Evolutionary conservation across 2,888 invertebrate genomes (phyloP), one percentile per base, ranked within the genome.

Genomic region (Campaea margaritaria): DNA sequence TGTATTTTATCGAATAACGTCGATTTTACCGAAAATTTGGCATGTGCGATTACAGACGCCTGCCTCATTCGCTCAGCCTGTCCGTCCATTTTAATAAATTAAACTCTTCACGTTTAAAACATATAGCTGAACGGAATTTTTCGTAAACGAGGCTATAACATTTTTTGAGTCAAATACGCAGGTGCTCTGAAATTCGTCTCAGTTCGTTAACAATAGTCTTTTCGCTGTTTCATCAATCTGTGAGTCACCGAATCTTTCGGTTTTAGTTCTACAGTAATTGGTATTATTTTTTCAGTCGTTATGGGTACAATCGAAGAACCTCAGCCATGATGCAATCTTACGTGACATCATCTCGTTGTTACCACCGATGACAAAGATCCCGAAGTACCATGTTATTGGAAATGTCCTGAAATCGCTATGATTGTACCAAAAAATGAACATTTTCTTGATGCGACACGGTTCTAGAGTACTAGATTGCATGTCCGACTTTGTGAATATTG

Each of bases 261-360:
- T 38, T 38, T 48, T 21, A 9, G 7, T 31, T 31, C 1, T 43
- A 15, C 42, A 15, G 47, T 58, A 58, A 53, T 58, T 58, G 48
- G 31, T 48, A 43, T n/a, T n/a, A n/a, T 48, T 58, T 58, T 58
- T 58, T 58, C 48, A 48, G 58, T 12, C 8, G n/a, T 13, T 16
- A 41, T 83, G 82, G 83, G 74, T 81, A 70, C 75, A 79, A 57
- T 58, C 1, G 46, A 44, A 48, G 16, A 34, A 48, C 42, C 14
- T 43, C 44, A 1, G 9, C 44, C 15, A 48, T 81, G 80, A 80
- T 75, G 80, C 75, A 82, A 85, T 71, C 58, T 67, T 74, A 82
- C 70, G 78, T 86, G 87, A 85, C 83, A 78, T 87, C 86, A 86
- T 76, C 72, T 70, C 73, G 62, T 68, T 65, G 65, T 11, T 31